Percentiles rank a stretch among this genome's conserved stretches.
Evolutionary conservation across 2,888 invertebrate genomes (phyloP).

Genomic region (Cheilosia impressa): DNA sequence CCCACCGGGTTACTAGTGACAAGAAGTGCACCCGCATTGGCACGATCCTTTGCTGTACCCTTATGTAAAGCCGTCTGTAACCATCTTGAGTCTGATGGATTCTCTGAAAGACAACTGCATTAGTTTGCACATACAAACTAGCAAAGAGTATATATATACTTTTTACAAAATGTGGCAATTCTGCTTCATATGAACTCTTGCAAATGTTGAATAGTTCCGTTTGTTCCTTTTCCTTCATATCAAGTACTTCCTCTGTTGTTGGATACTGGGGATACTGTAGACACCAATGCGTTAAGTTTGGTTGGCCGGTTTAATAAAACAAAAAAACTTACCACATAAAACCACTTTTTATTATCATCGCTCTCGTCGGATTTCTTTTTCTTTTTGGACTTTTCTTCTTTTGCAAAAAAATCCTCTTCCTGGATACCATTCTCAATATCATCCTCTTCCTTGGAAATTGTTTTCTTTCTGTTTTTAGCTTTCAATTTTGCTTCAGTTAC

Average conservation of each 20-base stretch:
- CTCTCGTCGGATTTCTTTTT: constrained; percentile 76
- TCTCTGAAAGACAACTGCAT: constrained; percentile 77
- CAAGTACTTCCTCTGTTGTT: constrained; percentile 79
- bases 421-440: constrained; percentile 36
- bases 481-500: constrained; percentile 75
- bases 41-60: constrained; percentile 83
- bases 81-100: constrained; percentile 83
- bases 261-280: constrained; percentile 80
- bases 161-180: constrained; percentile 79
- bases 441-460: constrained; percentile 46
- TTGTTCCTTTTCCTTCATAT: constrained; percentile 82
- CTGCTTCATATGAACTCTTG: constrained; percentile 80
- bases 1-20: constrained; percentile 83
- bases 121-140: neutral
- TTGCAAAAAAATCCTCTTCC: constrained; percentile 77
- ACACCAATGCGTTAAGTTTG: neutral
- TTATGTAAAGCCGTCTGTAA: constrained; percentile 83
- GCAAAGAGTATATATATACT: constrained; percentile 76
- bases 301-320: neutral
- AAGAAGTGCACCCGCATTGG: constrained; percentile 83
- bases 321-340: constrained; percentile 79
- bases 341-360: constrained; percentile 81
- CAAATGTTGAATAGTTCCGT: constrained; percentile 81
- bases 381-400: constrained; percentile 73
- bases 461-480: constrained; percentile 65